A percentile compares a stretch with the other conserved stretches of the same genome.
These are phyloP conservation scores for Mongoloraphidia duomilia DNA, from an alignment of 2,888 invertebrate genomes.

Conservation along the genomic window DNA sequence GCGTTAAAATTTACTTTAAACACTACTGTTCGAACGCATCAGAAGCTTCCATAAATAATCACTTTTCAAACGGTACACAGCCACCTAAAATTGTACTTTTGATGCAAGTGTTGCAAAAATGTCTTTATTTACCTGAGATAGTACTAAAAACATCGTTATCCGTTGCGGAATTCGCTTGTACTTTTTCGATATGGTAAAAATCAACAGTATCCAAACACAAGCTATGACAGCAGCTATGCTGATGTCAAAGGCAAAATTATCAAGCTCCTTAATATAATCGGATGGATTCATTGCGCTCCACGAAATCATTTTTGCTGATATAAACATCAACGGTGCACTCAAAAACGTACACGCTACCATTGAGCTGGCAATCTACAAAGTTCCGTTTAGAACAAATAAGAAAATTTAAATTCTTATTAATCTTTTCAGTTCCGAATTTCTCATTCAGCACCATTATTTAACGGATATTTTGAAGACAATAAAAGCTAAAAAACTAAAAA, in stretches of 20 bases:
- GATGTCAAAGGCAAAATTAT: constrained; percentile 68
- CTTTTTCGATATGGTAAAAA: constrained; percentile 61
- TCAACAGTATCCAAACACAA: constrained; percentile 61
- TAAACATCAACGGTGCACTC: constrained; percentile 88
- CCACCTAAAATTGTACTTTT: too few species aligned
- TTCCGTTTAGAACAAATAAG: constrained; percentile 7
- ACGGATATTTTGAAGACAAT: not conserved
- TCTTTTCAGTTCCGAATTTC: not conserved
- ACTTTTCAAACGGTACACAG: too few species aligned
- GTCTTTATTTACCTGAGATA: constrained; percentile 54
- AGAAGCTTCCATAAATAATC: too few species aligned
- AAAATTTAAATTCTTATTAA: not conserved
- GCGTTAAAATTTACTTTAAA: too few species aligned
- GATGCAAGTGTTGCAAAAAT: too few species aligned
- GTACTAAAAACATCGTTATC: constrained; percentile 60
- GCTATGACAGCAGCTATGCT: constrained; percentile 66
- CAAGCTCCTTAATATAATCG: constrained; percentile 63
- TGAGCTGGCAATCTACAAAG: constrained; percentile 68
- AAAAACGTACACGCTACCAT: constrained; percentile 92
- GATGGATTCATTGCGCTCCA: constrained; percentile 51
- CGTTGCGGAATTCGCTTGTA: constrained; percentile 68
- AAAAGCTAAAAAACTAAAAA: constrained; percentile 7
- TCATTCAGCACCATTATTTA: not conserved
- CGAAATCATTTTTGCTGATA: constrained; percentile 86
- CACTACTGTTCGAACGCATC: too few species aligned